A percentile compares a stretch with the other conserved stretches of the same genome.
phyloP scores from a whole-genome alignment of 2,888 invertebrate genomes.

The Onthophagus sagittarius region DNA sequence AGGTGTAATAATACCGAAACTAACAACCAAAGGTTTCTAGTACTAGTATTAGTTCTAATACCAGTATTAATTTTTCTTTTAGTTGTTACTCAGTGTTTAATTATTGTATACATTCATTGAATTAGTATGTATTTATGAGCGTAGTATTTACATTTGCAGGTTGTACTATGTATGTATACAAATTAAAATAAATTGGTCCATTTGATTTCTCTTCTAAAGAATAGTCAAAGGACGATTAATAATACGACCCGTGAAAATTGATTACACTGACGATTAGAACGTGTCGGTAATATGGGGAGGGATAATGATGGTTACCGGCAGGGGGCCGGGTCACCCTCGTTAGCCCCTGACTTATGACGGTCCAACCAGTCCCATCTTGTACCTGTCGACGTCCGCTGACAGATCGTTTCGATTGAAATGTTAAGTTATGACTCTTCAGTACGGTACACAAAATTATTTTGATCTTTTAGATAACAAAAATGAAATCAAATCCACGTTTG shows the following conservation, averaged over 20 bases:
- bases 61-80: too few relatives aligned
- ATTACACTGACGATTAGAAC: constrained; percentile 1
- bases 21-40: too few relatives aligned
- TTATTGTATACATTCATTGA: too few relatives aligned
- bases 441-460: not conserved
- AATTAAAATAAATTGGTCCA: too few relatives aligned
- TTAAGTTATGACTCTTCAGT: constrained; percentile 1
- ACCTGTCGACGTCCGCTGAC: constrained; percentile 24
- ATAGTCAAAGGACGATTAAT: not conserved
- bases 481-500: not conserved
- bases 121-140: too few relatives aligned
- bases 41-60: too few relatives aligned
- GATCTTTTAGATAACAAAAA: not conserved
- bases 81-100: too few relatives aligned
- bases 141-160: too few relatives aligned
- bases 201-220: not conserved
- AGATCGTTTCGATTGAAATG: constrained; percentile 14
- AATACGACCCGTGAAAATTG: not conserved
- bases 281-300: not conserved
- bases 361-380: constrained; percentile 22
- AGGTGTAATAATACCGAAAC: too few relatives aligned
- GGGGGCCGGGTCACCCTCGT: constrained; percentile 26
- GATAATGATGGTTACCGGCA: constrained; percentile 12
- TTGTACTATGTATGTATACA: too few relatives aligned
- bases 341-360: constrained; percentile 26